Conservation (phyloP, 1,140 invertebrate species). For the Monochamus saltuarius region DNA sequence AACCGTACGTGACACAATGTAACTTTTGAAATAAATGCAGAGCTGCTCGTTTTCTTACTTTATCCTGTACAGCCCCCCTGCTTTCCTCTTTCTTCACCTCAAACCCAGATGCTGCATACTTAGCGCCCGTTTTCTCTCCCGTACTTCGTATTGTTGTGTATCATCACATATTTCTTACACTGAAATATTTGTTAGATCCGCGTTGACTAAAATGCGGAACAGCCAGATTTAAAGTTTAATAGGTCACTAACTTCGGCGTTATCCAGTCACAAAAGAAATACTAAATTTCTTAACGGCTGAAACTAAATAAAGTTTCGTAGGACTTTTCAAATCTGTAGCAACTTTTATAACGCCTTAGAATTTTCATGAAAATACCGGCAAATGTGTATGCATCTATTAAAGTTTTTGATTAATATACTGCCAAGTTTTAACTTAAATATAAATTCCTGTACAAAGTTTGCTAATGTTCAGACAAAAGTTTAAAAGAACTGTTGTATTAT, state of each 20-base stretch:
- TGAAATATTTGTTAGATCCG: slow-evolving; percentile 12
- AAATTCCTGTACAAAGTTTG: too few relatives aligned
- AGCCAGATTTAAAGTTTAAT: slow-evolving; percentile 7
- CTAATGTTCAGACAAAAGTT: too few relatives aligned
- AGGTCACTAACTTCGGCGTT: slow-evolving; percentile 11
- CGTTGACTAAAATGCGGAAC: slow-evolving; percentile 4
- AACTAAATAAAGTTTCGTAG: slow-evolving; percentile 3
- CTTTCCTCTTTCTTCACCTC: neutral
- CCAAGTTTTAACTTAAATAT: too few relatives aligned
- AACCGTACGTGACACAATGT: slow-evolving; percentile 14
- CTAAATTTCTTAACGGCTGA: slow-evolving; percentile 1
- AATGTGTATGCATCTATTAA: too few relatives aligned
- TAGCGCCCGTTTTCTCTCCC: neutral
- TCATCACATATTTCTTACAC: slow-evolving; percentile 13
- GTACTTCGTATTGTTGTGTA: slow-evolving; percentile 9
- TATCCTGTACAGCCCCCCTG: neutral
- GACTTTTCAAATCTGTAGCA: slow-evolving; percentile 4
- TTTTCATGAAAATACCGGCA: neutral
- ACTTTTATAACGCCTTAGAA: slow-evolving; percentile 8
- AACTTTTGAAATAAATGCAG: slow-evolving; percentile 1
- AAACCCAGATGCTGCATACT: neutral
- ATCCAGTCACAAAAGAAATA: slow-evolving; percentile 8
- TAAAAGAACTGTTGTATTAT: too few relatives aligned
- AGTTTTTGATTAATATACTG: too few relatives aligned
- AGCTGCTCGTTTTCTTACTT: neutral